Base-by-base conservation (phyloP, 2,113 vertebrate species). In the Thunnus maccoyii region DNA sequence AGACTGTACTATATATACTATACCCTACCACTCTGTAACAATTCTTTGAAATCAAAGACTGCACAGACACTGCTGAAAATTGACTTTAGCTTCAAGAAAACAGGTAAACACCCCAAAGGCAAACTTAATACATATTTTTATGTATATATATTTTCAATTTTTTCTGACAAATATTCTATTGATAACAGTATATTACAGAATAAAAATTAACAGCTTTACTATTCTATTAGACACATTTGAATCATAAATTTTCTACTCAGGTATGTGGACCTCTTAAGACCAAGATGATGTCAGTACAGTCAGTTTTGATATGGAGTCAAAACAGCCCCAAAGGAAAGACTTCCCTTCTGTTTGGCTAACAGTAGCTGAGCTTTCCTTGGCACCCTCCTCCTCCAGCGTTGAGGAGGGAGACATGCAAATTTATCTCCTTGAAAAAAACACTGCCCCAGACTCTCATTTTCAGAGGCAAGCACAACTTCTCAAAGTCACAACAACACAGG, bases 391-490 rank as follows among this genome's bases (percentile, higher is more conserved):
- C 83, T 87, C 32, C 74, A 56, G 36, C 78, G 72, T 74, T 36
- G 64, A 92, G 88, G 92, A 93, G 88, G 90, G 89, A 91, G 76
- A 88, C 83, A 90, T 93, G 91, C 90, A 94, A 91, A 94, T 93
- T 4, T 55, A 50, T 90, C 84, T 82, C 71, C 79, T 72, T 75
- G 52, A 50, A 65, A 72, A 55, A 76, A 78, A 71, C 61, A 48
- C 68, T 55, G 51, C 72, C 66, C 44, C 46, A 73, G 78, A 72
- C 32, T 41, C 58, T 78, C 50, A 51, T 85, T 72, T 85, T 76
- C 76, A 90, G 86, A 84, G 69, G 86, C 80, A 83, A 67, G 56
- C 82, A 82, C 76, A 87, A 86, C 85, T 85, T 48, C 63, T 82
- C 76, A 78, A 81, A 88, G 76, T 83, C 81, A 86, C 80, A 86